Evolutionary conservation across 2,888 invertebrate species (phyloP).

Genomic region (Acleris laterana): DNA sequence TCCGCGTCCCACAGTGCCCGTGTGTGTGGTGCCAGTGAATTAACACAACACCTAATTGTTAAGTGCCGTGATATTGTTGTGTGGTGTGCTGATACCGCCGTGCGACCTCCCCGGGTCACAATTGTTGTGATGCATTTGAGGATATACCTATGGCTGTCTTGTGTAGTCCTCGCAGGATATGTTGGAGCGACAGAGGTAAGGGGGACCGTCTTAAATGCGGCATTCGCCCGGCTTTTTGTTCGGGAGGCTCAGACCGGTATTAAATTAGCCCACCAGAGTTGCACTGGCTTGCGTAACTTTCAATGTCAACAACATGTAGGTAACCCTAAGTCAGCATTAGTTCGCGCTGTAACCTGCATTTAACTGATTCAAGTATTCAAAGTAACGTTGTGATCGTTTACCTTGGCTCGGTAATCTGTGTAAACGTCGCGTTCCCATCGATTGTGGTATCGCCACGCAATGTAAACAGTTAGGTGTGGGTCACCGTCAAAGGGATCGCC

Average conservation of each 20-base stretch:
- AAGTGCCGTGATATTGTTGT: conserved; percentile 75
- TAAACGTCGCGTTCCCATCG: conserved; percentile 31
- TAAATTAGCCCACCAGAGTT: conserved; percentile 51
- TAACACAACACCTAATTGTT: conserved; percentile 80
- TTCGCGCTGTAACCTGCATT: conserved; percentile 18
- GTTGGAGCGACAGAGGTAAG: conserved; percentile 91
- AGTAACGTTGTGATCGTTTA: conserved; percentile 7
- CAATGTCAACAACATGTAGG: conserved; percentile 73
- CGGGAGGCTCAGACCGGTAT: conserved; percentile 50
- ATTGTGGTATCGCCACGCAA: conserved; percentile 20
- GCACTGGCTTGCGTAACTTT: conserved; percentile 77
- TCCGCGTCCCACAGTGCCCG: conserved; percentile 68
- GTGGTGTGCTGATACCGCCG: conserved; percentile 72
- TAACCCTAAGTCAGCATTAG: conserved; percentile 21
- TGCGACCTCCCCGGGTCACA: conserved; percentile 70
- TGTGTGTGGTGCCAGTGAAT: conserved; percentile 79
- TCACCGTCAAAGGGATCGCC: conserved; percentile 27
- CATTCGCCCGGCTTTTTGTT: conserved; percentile 77
- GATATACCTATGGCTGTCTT: conserved; percentile 89
- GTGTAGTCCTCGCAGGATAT: conserved; percentile 89
- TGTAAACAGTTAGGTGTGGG: conserved; percentile 34
- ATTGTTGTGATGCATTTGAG: conserved; percentile 89
- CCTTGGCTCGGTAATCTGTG: conserved; percentile 30
- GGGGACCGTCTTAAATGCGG: conserved; percentile 80
- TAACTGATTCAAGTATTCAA: conserved; percentile 2